Conservation (phyloP, 1,140 invertebrate species). For the Zaprionus capensis region DNA sequence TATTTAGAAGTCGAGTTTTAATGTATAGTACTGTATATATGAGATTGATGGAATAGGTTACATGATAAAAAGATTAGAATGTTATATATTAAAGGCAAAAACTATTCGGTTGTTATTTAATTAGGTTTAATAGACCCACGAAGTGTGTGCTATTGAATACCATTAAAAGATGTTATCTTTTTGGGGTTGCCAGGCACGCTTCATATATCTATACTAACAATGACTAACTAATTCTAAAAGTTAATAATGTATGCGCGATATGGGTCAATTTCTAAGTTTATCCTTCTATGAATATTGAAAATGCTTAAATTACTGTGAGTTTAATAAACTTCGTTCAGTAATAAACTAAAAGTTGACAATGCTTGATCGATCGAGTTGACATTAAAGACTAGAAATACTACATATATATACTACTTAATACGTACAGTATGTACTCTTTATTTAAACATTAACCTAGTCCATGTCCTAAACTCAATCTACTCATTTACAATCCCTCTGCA, state of each 20-base stretch:
- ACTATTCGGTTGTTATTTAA: not conserved
- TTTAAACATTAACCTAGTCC: rapidly evolving
- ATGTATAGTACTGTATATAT: too few species aligned
- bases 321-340: not conserved
- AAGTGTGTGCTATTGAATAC: not conserved
- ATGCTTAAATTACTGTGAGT: not conserved
- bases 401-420: too few species aligned
- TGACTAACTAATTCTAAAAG: not conserved
- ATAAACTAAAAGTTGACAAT: not conserved
- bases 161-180: not conserved
- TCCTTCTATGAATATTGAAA: not conserved
- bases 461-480: too few species aligned
- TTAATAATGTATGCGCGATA: not conserved
- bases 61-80: too few species aligned
- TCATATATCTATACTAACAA: not conserved
- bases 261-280: not conserved
- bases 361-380: not conserved
- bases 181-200: not conserved
- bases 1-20: too few species aligned
- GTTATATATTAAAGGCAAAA: too few species aligned
- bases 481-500: too few species aligned
- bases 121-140: not conserved
- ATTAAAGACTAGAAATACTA: too few species aligned
- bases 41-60: too few species aligned
- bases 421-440: too few species aligned